Evolutionary conservation across 2,113 vertebrate species (phyloP).

Genomic region (Seriola aureovittata): DNA sequence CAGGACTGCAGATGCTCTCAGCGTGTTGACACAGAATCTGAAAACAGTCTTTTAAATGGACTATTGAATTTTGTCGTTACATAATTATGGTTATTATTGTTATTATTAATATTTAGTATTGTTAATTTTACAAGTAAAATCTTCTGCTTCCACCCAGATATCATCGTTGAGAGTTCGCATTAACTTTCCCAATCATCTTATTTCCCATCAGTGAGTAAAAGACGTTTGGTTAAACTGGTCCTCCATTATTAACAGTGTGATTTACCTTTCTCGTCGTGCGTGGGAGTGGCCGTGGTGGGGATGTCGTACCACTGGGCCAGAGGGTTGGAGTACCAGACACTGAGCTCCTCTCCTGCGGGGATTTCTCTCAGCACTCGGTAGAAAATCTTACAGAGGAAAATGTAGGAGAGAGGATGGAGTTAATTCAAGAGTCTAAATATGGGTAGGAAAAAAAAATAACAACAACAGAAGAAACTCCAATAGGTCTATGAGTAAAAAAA

Average conservation of each 20-base stretch:
- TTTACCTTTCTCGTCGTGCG: constrained; percentile 98
- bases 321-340: constrained; percentile 95
- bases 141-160: background rate
- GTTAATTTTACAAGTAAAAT: too few relatives aligned
- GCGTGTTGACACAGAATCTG: background rate
- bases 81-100: background rate
- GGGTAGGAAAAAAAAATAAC: background rate
- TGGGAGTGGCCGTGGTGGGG: constrained; percentile 94
- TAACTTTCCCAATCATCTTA: too few relatives aligned
- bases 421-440: background rate
- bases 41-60: background rate
- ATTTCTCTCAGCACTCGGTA: constrained; percentile 93
- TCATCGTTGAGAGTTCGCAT: background rate
- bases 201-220: too few relatives aligned
- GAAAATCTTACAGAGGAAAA: constrained; percentile 87
- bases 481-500: background rate
- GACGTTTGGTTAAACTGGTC: background rate
- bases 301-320: constrained; percentile 98
- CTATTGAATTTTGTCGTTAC: background rate
- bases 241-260: background rate
- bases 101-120: background rate
- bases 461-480: background rate
- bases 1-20: background rate
- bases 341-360: constrained; percentile 94
- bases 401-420: background rate